These are phyloP conservation scores for Phataginus tetradactyla DNA, from an alignment of 2,797 vertebrate species.

Conservation along the genomic window DNA sequence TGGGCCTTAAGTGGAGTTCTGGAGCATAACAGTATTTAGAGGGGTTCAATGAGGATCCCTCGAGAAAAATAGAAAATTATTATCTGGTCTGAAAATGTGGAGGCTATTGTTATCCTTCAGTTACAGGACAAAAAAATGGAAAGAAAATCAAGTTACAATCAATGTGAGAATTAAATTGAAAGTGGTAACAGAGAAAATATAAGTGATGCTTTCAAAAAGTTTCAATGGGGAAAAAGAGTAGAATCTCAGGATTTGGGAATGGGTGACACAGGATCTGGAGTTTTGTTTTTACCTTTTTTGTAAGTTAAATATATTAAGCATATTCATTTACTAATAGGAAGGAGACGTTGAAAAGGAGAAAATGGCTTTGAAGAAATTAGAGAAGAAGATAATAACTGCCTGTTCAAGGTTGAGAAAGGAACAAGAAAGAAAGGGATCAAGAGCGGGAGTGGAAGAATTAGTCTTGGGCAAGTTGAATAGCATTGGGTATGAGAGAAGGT, in stretches of 20 bases:
- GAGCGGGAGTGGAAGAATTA: neutral
- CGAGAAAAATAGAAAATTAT: slow-evolving; percentile 11
- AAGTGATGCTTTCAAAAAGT: neutral
- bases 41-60: neutral
- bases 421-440: neutral
- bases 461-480: neutral
- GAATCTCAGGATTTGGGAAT: neutral
- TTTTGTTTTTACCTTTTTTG: neutral
- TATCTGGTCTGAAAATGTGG: neutral
- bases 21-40: neutral
- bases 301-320: neutral
- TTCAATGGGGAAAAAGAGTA: neutral
- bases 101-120: neutral
- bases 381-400: neutral
- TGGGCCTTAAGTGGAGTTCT: neutral
- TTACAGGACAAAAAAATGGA: neutral
- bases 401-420: neutral
- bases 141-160: neutral
- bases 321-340: neutral
- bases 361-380: neutral
- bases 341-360: neutral
- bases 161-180: neutral
- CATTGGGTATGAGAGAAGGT: rapidly evolving
- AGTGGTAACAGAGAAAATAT: neutral
- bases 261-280: neutral